These are phyloP conservation scores for Daubentonia madagascariensis DNA, from an alignment of 2,113 vertebrate genomes.

Conservation along the genomic window DNA sequence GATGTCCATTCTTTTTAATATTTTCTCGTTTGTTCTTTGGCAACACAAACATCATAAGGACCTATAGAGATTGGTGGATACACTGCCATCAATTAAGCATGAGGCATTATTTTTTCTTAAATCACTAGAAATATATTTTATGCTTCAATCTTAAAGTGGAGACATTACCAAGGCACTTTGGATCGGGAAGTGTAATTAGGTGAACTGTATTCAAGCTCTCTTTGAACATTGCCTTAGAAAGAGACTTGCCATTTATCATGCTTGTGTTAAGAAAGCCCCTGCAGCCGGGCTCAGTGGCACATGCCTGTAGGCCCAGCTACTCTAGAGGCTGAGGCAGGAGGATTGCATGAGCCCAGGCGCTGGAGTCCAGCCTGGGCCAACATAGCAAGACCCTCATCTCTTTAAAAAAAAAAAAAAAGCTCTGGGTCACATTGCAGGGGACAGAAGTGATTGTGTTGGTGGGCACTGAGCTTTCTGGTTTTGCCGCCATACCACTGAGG, in stretches of 20 bases:
- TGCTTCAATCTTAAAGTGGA: neutral
- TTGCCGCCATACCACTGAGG: neutral
- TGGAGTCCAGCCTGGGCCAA: too few species aligned
- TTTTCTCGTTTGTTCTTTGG: constrained; percentile 75
- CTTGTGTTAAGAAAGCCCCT: neutral
- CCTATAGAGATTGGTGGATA: constrained; percentile 93
- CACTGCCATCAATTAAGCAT: constrained; percentile 91
- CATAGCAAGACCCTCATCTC: too few species aligned
- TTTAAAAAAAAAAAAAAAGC: too few species aligned
- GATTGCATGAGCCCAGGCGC: too few species aligned
- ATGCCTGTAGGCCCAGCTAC: too few species aligned
- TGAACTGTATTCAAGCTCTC: neutral
- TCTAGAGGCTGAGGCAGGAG: too few species aligned
- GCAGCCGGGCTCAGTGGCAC: too few species aligned
- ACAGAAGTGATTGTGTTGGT: neutral
- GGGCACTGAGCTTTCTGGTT: neutral
- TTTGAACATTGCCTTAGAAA: neutral
- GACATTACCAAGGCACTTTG: neutral
- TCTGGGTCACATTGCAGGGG: too few species aligned
- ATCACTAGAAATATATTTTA: neutral
- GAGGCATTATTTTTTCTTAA: constrained; percentile 83
- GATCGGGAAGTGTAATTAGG: neutral
- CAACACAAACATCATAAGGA: constrained; percentile 90
- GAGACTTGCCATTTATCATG: neutral
- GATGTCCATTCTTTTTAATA: neutral